Percentiles rank a stretch among this genome's conserved stretches.
Conservation (phyloP, 1,140 invertebrate genomes). For the Akabosia matsudoensis region DNA sequence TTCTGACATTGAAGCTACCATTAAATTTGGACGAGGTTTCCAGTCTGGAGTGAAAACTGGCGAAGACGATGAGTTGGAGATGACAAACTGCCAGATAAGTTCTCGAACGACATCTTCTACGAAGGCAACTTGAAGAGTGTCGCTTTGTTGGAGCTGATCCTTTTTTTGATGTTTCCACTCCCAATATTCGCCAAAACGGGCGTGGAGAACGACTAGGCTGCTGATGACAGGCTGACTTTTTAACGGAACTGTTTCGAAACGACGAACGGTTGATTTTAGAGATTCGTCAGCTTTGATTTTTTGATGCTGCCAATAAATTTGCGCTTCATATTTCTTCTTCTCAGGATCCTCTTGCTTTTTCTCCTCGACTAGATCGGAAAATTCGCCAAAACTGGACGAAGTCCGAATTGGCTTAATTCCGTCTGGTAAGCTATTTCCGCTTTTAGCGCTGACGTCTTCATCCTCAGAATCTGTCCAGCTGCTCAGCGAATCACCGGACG, state of each 20-base stretch:
- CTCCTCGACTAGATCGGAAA: neutral
- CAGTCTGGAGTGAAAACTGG: constrained; percentile 32
- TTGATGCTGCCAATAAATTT: constrained; percentile 23
- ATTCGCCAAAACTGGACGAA: constrained; percentile 9
- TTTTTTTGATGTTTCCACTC: constrained; percentile 37
- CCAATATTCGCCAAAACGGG: constrained; percentile 39
- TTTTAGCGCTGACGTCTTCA: neutral
- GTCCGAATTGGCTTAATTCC: neutral
- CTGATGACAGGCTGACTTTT: constrained; percentile 37
- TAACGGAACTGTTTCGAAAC: constrained; percentile 13
- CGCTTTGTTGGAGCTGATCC: constrained; percentile 10
- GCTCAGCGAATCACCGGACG: constrained; percentile 37
- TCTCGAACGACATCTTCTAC: constrained; percentile 35
- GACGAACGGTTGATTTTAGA: neutral
- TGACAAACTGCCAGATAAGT: constrained; percentile 35
- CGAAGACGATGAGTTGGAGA: constrained; percentile 22
- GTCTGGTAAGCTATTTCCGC: neutral
- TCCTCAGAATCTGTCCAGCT: constrained; percentile 25
- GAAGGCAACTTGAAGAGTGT: neutral
- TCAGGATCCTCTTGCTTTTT: neutral
- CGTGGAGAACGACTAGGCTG: constrained; percentile 17
- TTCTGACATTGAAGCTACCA: constrained; percentile 26
- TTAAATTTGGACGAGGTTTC: constrained; percentile 13
- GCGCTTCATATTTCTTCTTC: neutral
- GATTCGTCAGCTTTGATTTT: neutral